Evolutionary conservation across 1,140 invertebrate genomes (phyloP).

Genomic region (Pogonomyrmex californicus): DNA sequence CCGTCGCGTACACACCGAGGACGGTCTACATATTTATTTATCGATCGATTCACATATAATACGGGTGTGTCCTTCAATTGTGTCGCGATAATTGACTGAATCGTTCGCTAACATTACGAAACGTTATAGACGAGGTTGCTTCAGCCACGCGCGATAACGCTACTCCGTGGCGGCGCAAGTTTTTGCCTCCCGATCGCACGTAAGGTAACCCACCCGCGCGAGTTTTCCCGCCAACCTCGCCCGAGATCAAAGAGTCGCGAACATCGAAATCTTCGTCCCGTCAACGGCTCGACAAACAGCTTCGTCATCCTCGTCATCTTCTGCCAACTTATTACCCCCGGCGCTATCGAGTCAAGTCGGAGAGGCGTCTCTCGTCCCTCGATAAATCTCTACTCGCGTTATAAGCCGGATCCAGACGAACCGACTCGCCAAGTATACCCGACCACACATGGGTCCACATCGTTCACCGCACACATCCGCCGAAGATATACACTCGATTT

Average conservation of each 20-base stretch:
- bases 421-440: too few relatives aligned
- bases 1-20: constrained; percentile 22
- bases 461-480: not conserved
- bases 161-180: not conserved
- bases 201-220: too few relatives aligned
- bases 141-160: not conserved
- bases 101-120: not conserved
- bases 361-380: not conserved
- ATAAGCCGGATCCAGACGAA: not conserved
- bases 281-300: constrained; percentile 29
- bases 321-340: constrained; percentile 14
- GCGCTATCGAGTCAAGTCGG: not conserved
- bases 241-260: not conserved
- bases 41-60: not conserved
- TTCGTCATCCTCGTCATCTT: constrained; percentile 21
- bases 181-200: too few relatives aligned
- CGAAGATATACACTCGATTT: constrained; percentile 2
- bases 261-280: constrained; percentile 12
- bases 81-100: not conserved
- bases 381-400: not conserved
- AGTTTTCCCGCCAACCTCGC: constrained; percentile 42
- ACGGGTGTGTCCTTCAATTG: constrained; percentile 7
- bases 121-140: not conserved
- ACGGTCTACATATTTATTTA: constrained; percentile 18
- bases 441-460: not conserved